Percentiles rank a stretch among this genome's conserved stretches.
Conservation (phyloP, 2,113 vertebrate species). For the Hylia prasina region DNA sequence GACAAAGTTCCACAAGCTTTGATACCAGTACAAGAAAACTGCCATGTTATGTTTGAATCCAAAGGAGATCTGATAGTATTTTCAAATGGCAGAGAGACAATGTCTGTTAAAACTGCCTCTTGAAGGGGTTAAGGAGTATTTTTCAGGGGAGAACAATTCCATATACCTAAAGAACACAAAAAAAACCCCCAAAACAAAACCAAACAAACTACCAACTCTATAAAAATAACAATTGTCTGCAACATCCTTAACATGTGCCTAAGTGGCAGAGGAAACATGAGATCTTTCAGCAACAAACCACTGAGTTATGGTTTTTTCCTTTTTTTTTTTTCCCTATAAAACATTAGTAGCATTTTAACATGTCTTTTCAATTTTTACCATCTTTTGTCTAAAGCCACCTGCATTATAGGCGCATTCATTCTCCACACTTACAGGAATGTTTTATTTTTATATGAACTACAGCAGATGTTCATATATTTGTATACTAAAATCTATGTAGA, state of each 20-base stretch:
- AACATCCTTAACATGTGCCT: background rate
- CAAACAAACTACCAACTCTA: too few species aligned
- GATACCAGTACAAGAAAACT: background rate
- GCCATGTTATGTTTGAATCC: background rate
- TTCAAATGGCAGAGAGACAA: background rate
- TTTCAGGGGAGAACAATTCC: background rate
- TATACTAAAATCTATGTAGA: background rate
- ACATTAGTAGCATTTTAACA: background rate
- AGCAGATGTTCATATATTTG: background rate
- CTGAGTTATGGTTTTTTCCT: background rate
- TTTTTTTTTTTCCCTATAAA: background rate
- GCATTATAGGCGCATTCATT: background rate
- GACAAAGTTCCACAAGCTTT: background rate
- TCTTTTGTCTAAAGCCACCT: constrained; percentile 29
- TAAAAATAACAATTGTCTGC: background rate
- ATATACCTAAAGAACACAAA: background rate
- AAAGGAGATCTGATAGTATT: background rate
- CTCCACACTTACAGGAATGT: background rate
- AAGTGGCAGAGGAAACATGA: background rate
- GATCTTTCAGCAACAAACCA: background rate
- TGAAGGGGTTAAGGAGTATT: background rate
- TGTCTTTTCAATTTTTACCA: background rate
- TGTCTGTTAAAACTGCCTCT: background rate
- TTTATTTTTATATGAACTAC: background rate
- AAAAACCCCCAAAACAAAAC: background rate